Evolutionary conservation across 2,113 vertebrate species (phyloP), one percentile per base, ranked within the genome.

Genomic region (Gallinago jamesoni): DNA sequence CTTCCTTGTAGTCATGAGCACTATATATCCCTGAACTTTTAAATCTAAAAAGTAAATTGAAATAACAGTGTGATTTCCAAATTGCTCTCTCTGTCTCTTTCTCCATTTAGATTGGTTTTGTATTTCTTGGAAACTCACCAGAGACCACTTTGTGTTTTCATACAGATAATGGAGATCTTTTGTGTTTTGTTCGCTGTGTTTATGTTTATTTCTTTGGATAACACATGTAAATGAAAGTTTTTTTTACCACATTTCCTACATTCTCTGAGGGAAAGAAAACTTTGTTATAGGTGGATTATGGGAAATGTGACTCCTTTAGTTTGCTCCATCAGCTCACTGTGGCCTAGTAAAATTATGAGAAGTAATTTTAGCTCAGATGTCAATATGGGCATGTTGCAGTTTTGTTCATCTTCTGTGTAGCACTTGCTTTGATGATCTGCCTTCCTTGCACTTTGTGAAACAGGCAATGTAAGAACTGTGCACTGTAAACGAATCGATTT

Each of bases 391-490:
- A 47, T 37, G 11, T 52, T 74, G 22, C 7, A 69, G 16, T 73
- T 88, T 82, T 80, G n/a, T 66, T 87, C 4, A 39, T 68, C n/a
- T 81, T 92, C 33, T 55, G 23, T 33, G 23, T 41, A 50, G 18
- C 24, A 28, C 30, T 83, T 96, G 10, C 7, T 22, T 3, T 80
- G 47, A 47, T 55, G 18, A 50, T 48, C 7, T 69, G 20, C 11
- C 10, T 45, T 41, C 10, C 80, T 84, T 82, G 23, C 27, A 75
- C 25, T 23, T 33, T 81, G 30, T 53, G 52, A 82, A 82, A 45
- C 3, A 6, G 9, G 12, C 5, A 1, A 5, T 43, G 12, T 15
- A 41, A 67, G 31, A 87, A 22, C 23, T 1, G 0, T 30, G 24
- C 5, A 5, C 11, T 59, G 8, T 50, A 68, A 48, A 75, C 12